These are phyloP conservation scores for Smittia sp. DNA, from an alignment of 2,888 invertebrate species.

Conservation along the genomic window DNA sequence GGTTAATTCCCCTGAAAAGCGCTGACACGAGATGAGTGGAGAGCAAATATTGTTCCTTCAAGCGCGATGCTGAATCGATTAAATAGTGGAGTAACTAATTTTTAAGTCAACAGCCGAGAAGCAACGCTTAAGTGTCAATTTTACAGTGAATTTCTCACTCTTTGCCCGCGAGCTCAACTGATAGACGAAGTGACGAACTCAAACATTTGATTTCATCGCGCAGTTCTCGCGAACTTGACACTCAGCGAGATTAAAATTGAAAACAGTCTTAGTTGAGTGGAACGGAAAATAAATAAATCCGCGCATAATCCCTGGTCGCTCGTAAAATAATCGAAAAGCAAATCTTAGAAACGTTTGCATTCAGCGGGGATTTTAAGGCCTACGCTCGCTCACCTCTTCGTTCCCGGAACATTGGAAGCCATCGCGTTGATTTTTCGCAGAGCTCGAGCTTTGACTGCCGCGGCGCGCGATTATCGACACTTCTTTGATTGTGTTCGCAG, in stretches of 20 bases:
- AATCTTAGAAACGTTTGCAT: constrained; percentile 7
- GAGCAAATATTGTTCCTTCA: neutral
- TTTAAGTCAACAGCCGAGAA: constrained; percentile 13
- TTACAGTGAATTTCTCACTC: neutral
- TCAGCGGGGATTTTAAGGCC: neutral
- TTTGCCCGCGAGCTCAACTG: neutral
- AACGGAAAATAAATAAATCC: neutral
- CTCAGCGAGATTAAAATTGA: neutral
- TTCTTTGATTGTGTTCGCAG: neutral
- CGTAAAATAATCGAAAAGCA: neutral
- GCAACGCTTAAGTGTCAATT: neutral
- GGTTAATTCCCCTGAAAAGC: neutral
- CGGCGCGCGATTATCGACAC: constrained; percentile 10
- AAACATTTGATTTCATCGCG: constrained; percentile 1
- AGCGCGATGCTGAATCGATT: constrained; percentile 13
- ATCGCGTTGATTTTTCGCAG: neutral
- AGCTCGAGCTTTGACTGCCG: neutral
- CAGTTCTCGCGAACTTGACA: neutral
- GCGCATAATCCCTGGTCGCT: neutral
- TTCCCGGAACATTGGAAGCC: constrained; percentile 21
- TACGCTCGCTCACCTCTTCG: neutral
- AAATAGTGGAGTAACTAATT: constrained; percentile 30
- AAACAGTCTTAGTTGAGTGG: neutral
- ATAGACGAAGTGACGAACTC: neutral
- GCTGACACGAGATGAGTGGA: neutral